Base-by-base conservation (phyloP, 2,888 invertebrate genomes). In the Oeneis ivallda region DNA sequence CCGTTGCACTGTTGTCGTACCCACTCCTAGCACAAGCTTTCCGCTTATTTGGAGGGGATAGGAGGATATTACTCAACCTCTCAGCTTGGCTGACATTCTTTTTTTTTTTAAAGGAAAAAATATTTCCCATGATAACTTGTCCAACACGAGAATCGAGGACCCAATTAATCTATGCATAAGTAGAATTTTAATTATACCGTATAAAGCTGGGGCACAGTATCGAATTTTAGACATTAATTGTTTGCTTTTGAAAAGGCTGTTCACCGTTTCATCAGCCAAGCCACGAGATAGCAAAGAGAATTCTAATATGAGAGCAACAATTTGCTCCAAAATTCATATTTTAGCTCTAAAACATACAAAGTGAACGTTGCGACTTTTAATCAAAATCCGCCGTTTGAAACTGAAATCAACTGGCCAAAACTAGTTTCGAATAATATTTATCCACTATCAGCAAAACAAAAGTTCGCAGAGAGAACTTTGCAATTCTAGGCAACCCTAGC, bases 371-470 rank as follows among this genome's bases (percentile, higher is more conserved):
- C 71, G 75, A 78, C 76, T 80, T 79, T 79, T 80, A 80, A 81
- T 82, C 79, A 83, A 81, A 83, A 78, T 74, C 75, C 78, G 78
- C 76, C 75, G 78, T 79, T 81, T 76, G 70, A 71, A 83, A 83
- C 81, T 79, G 69, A 76, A 80, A 81, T 80, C 80, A 81, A 81
- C 82, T 74, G 73, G 73, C 77, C 76, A 72, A 79, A 86, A 84
- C 82, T 79, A 80, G 79, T 84, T 80, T 73, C 73, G 76, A 80
- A 84, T 85, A 84, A 82, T 85, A 86, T 85, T 86, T 86, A 85
- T 83, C 77, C 80, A 76, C 78, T 80, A 81, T 82, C 81, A 79
- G 76, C 75, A 75, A 80, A 83, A 85, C 85, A 84, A 81, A 81
- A 83, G 78, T 80, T 76, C 77, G 78, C 73, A 76, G 76, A 83